These are phyloP conservation scores for Psettodes erumei DNA, from an alignment of 2,113 vertebrate genomes.

Conservation along the genomic window DNA sequence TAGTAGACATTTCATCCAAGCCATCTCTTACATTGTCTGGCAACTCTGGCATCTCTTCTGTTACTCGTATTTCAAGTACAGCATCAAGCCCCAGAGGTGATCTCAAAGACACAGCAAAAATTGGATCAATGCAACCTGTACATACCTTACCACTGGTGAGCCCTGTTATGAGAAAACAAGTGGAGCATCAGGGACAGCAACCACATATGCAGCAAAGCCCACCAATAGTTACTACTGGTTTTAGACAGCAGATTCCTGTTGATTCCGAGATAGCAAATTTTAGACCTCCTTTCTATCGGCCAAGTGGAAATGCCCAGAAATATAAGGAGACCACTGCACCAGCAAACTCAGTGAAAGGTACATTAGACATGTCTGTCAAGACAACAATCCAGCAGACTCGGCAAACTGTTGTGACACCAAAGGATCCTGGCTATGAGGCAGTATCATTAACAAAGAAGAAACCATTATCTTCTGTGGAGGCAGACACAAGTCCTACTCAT, in stretches of 20 bases:
- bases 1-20: slow-evolving; percentile 68
- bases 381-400: background rate
- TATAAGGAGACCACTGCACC: slow-evolving; percentile 61
- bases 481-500: slow-evolving; percentile 20
- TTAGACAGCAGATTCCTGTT: slow-evolving; percentile 10
- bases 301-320: slow-evolving; percentile 31
- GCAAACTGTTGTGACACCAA: slow-evolving; percentile 21
- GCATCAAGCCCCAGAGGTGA: background rate
- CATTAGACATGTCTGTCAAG: slow-evolving; percentile 78
- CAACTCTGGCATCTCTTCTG: background rate
- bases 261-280: slow-evolving; percentile 23
- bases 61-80: slow-evolving; percentile 4
- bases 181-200: slow-evolving; percentile 6
- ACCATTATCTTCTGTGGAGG: slow-evolving; percentile 23
- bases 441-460: slow-evolving; percentile 70
- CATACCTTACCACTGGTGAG: slow-evolving; percentile 7
- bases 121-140: background rate
- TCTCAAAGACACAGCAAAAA: slow-evolving; percentile 21
- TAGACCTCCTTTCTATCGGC: slow-evolving; percentile 11
- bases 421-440: slow-evolving; percentile 49
- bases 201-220: slow-evolving; percentile 16
- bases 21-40: slow-evolving; percentile 12
- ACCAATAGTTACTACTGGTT: background rate
- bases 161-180: slow-evolving; percentile 36
- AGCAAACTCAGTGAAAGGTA: slow-evolving; percentile 73